A percentile compares a stretch with the other conserved stretches of the same genome.
Evolutionary conservation across 64 coral and sea anemone species (phyloP).

Genomic region (Cladopsammia gracilis): DNA sequence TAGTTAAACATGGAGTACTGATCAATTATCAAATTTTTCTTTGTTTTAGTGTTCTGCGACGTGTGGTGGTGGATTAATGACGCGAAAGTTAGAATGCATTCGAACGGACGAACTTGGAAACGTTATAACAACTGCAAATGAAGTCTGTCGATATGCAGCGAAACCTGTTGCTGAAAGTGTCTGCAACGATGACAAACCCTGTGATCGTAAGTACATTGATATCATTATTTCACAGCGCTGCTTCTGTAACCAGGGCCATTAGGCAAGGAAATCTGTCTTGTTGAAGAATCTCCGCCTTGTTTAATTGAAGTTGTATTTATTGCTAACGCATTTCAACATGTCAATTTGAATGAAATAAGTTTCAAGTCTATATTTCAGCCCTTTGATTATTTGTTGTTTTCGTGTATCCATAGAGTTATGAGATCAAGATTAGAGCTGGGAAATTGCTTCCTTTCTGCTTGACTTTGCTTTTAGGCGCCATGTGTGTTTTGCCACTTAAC

Average conservation of each 20-base stretch:
- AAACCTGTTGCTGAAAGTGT: constrained; percentile 8
- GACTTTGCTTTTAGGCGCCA: too few relatives aligned
- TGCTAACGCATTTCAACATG: too few relatives aligned
- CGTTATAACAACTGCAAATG: neutral
- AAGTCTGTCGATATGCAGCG: constrained; percentile 17
- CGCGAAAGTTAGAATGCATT: constrained; percentile 16
- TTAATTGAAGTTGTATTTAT: too few relatives aligned
- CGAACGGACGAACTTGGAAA: constrained; percentile 14
- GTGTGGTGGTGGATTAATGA: constrained; percentile 27
- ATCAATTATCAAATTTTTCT: neutral
- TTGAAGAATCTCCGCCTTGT: too few relatives aligned
- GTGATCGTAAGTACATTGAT: constrained; percentile 52
- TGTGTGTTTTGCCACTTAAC: too few relatives aligned
- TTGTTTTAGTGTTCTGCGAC: constrained; percentile 30
- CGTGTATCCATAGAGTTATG: too few relatives aligned
- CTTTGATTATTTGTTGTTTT: too few relatives aligned
- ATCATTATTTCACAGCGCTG: neutral
- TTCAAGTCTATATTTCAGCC: too few relatives aligned
- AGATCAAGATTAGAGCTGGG: too few relatives aligned
- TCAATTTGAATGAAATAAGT: too few relatives aligned
- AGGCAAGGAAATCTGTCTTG: neutral
- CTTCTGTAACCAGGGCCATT: too few relatives aligned
- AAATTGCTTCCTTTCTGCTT: too few relatives aligned
- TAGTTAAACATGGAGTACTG: neutral
- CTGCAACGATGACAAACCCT: constrained; percentile 58